Evolutionary conservation across 2,797 vertebrate species (phyloP).

Genomic region (Podarcis siculus): DNA sequence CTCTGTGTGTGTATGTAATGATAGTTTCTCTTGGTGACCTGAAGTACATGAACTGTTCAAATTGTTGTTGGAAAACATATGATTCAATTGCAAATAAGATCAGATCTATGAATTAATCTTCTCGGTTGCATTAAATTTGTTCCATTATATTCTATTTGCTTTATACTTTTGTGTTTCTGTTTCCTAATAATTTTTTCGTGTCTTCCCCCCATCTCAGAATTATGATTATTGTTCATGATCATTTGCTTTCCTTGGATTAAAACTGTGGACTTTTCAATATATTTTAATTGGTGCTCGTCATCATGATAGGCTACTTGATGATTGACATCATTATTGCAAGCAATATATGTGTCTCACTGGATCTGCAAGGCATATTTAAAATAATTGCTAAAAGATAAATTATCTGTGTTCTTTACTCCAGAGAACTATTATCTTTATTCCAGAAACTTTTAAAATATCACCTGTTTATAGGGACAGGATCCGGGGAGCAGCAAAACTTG

Average conservation of each 20-base stretch:
- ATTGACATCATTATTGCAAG: not conserved
- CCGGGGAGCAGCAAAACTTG: not conserved
- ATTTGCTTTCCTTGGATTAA: not conserved
- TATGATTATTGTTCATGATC: not conserved
- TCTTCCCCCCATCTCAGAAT: not conserved
- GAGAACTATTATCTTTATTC: not conserved
- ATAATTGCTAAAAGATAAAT: not conserved
- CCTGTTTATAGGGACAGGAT: not conserved
- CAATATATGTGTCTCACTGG: not conserved
- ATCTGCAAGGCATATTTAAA: not conserved
- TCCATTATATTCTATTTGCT: not conserved
- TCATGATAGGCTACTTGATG: not conserved
- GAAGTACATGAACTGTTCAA: not conserved
- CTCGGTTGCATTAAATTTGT: not conserved
- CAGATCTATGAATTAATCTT: not conserved
- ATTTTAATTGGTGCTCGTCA: not conserved
- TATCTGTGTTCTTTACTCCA: not conserved
- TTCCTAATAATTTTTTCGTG: not conserved
- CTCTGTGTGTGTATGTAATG: not conserved
- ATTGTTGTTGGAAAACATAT: not conserved
- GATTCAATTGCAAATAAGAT: not conserved
- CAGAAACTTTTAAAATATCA: not conserved
- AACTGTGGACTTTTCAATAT: not conserved
- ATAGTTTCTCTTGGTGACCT: not conserved
- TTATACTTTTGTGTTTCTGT: not conserved